These are phyloP conservation scores for Oscheius sp. DNA, from an alignment of 2,888 invertebrate species.

Conservation along the genomic window DNA sequence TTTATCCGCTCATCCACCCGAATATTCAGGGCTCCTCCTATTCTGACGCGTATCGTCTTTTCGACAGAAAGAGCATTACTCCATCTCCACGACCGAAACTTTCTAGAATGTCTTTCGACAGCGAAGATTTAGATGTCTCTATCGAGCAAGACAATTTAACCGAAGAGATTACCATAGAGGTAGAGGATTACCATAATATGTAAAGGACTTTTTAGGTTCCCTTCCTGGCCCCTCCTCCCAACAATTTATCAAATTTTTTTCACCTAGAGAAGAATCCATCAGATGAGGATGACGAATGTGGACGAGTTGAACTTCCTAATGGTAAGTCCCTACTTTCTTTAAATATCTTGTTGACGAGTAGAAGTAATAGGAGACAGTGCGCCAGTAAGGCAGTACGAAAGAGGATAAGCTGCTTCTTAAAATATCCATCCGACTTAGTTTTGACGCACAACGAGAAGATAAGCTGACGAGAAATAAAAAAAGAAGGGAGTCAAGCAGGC, in stretches of 20 bases:
- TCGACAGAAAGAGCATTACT: conserved; percentile 5
- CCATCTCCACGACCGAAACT: conserved; percentile 5
- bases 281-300: conserved; percentile 3
- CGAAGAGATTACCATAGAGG: conserved; percentile 18
- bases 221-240: background rate
- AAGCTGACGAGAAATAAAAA: too few species aligned
- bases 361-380: too few species aligned
- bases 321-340: background rate
- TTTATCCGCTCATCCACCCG: background rate
- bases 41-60: conserved; percentile 16
- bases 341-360: too few species aligned
- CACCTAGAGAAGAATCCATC: conserved; percentile 1
- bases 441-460: too few species aligned
- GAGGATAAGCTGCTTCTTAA: too few species aligned
- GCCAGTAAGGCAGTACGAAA: too few species aligned
- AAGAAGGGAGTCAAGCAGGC: too few species aligned
- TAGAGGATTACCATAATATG: background rate
- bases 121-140: conserved; percentile 4
- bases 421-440: too few species aligned
- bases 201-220: conserved; percentile 6
- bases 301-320: background rate
- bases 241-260: background rate
- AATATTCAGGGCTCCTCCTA: conserved; percentile 3
- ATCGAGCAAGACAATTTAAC: background rate
- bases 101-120: conserved; percentile 2